Evolutionary conservation across 2,888 invertebrate genomes (phyloP), one percentile per base, ranked within the genome.

Genomic region (Clostera curtula): DNA sequence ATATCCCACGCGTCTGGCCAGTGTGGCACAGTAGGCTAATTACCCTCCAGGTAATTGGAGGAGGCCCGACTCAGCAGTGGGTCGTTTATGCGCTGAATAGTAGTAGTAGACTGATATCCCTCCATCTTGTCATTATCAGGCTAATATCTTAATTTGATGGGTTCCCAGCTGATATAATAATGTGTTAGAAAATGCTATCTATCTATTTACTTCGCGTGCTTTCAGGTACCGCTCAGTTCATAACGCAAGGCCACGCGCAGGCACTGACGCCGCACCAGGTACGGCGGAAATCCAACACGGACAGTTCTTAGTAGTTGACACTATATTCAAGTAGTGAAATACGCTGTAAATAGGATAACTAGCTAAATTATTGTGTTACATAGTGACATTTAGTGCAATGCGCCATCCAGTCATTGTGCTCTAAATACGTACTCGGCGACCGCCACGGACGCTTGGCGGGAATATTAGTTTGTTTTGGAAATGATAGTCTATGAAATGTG

Each of bases 221-320:
- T 60, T 1, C 70, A 80, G 82, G 71, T 25, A 69, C 73, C 4
- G 55, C 79, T 12, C 82, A 83, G 40, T 83, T 74, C 52, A 77
- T 82, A 49, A 70, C 70, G 9, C 80, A 80, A 44, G 69, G 75
- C 28, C 77, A 75, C 40, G 68, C 73, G 31, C 77, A 77, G 40
- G 68, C 72, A 21, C 40, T 82, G 31, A 76, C 66, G 27, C 63
- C 76, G 18, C 82, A 80, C 17, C 82, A 80, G 49, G 79, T 79
- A 45, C 56, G 83, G 34, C 68, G 83, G 56, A 82, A 83, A 75
- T 83, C 83, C n/a, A 82, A 82, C 48, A 68, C 80, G 17, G 83
- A 83, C 58, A 80, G 80, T 59, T 82, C 80, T 63, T 82, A 80
- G 79, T 75, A 57, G 59, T 24, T 34, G 31, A 31, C 29, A 20